A percentile compares a stretch with the other conserved stretches of the same genome.
Conservation (phyloP, 1,140 invertebrate genomes). For the Atopsyche davidsoni region DNA sequence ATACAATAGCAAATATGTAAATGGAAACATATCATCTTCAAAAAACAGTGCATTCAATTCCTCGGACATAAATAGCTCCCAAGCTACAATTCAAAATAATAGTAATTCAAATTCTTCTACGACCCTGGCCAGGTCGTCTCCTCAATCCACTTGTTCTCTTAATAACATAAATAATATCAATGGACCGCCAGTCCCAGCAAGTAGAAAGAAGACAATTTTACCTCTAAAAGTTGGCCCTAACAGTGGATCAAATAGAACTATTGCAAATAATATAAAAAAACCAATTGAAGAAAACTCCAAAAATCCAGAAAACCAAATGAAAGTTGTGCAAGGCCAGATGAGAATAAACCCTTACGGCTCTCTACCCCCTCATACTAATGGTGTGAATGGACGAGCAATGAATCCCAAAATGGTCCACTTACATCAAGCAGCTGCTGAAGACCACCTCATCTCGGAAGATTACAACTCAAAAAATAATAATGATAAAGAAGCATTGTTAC, state of each 20-base stretch:
- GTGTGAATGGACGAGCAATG: conserved; percentile 15
- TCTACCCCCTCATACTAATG: conserved; percentile 9
- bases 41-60: conserved; percentile 14
- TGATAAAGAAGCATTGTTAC: conserved; percentile 21
- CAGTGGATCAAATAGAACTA: conserved; percentile 36
- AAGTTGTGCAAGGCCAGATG: conserved; percentile 48
- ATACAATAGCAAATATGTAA: conserved; percentile 12
- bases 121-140: conserved; percentile 35
- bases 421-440: not conserved
- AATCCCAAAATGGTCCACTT: conserved; percentile 22
- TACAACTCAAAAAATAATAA: conserved; percentile 8
- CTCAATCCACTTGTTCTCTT: conserved; percentile 32
- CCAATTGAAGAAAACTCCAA: conserved; percentile 29
- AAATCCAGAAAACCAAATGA: conserved; percentile 41
- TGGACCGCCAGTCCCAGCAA: conserved; percentile 18
- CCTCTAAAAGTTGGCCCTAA: conserved; percentile 53
- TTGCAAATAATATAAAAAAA: conserved; percentile 27
- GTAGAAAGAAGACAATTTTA: conserved; percentile 31
- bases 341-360: conserved; percentile 42
- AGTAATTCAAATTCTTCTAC: conserved; percentile 23
- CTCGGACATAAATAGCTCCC: conserved; percentile 15
- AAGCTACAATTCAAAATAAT: conserved; percentile 6
- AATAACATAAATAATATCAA: conserved; percentile 21
- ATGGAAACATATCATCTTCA: conserved; percentile 11
- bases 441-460: conserved; percentile 2